A percentile compares a stretch with the other conserved stretches of the same genome.
These are phyloP conservation scores for Halisarca cf. caerulea DNA, from an alignment of 37 sponge, comb jelly and placozoan genomes.

Conservation along the genomic window DNA sequence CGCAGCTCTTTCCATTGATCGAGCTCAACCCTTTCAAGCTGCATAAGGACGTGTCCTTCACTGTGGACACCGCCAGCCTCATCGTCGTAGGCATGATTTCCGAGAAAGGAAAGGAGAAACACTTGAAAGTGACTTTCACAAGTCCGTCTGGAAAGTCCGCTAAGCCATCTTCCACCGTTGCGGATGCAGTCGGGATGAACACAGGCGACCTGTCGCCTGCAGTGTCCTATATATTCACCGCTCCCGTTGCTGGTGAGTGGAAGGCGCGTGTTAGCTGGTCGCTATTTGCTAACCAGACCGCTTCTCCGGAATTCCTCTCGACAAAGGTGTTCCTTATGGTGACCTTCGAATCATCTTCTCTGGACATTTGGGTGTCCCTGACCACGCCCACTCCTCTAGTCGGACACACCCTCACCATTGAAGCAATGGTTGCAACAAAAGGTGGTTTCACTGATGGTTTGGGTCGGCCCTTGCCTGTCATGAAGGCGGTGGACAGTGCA, in stretches of 20 bases:
- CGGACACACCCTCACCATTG: background rate
- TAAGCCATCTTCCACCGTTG: background rate
- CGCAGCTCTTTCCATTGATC: background rate
- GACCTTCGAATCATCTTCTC: background rate
- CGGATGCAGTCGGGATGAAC: background rate
- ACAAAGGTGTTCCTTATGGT: background rate
- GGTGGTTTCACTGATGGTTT: background rate
- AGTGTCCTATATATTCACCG: background rate
- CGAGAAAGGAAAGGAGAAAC: background rate
- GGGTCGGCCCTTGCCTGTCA: background rate
- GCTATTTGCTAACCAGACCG: background rate
- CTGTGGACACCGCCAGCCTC: slow-evolving; percentile 2
- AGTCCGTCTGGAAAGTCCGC: background rate
- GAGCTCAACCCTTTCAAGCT: background rate
- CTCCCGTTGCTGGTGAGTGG: background rate
- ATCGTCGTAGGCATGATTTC: background rate
- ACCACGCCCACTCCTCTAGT: background rate
- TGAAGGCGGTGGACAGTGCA: background rate
- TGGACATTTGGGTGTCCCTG: background rate
- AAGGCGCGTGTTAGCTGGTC: background rate
- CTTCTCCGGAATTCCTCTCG: background rate
- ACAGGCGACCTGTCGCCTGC: slow-evolving; percentile 1
- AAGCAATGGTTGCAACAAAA: background rate
- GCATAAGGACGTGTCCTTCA: background rate
- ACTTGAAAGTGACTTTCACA: background rate